Conservation (phyloP, 2,888 invertebrate species). For the Mellilla xanthometata region DNA sequence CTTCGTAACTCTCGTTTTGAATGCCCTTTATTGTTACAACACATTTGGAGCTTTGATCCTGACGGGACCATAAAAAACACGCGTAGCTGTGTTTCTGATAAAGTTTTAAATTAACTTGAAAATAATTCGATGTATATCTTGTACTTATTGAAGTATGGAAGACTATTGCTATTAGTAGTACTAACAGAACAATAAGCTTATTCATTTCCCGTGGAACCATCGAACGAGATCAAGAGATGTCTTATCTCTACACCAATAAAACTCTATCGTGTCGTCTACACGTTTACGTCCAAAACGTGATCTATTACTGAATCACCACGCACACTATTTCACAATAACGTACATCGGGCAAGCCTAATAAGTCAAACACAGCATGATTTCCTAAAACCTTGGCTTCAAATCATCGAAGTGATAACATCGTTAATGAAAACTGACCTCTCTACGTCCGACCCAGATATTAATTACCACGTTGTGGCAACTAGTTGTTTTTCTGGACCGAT, state of each 20-base stretch:
- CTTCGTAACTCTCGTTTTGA: conserved; percentile 1
- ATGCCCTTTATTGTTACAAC: conserved; percentile 8
- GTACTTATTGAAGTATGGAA: too few species aligned
- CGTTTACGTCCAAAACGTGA: conserved; percentile 14
- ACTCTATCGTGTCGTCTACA: conserved; percentile 11
- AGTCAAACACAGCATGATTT: conserved; percentile 42
- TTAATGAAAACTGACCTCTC: conserved; percentile 73
- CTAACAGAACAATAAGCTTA: too few species aligned
- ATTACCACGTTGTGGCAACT: conserved; percentile 44
- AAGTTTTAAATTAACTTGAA: too few species aligned
- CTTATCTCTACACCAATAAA: neutral
- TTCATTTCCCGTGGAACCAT: too few species aligned
- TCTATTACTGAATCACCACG: conserved; percentile 19
- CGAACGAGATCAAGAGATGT: too few species aligned
- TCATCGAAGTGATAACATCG: conserved; percentile 63
- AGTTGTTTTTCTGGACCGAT: conserved; percentile 28
- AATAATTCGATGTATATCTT: too few species aligned
- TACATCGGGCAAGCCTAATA: conserved; percentile 24
- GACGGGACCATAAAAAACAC: neutral
- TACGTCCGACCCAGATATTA: conserved; percentile 68
- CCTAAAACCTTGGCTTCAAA: conserved; percentile 66
- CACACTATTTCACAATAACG: conserved; percentile 23
- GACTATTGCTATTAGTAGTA: too few species aligned
- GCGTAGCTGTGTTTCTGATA: too few species aligned
- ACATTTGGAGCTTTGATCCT: conserved; percentile 7